Evolutionary conservation across 2,113 vertebrate species (phyloP).

Genomic region (Ranitomeya imitator): DNA sequence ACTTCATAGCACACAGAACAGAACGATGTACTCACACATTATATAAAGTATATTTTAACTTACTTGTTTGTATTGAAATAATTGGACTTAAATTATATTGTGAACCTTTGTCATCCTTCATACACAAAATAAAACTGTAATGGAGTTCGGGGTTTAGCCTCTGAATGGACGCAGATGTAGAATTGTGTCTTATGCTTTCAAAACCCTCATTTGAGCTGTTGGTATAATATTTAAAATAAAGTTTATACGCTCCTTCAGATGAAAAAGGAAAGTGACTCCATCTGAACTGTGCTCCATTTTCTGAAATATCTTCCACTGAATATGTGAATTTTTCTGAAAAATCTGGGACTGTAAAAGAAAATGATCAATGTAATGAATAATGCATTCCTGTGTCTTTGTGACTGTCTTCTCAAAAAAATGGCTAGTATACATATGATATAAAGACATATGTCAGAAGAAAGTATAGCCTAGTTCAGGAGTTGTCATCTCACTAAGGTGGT

Average conservation of each 20-base stretch:
- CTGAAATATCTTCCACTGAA: slow-evolving; percentile 70
- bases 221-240: slow-evolving; percentile 76
- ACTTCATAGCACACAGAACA: no score
- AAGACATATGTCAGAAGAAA: no score
- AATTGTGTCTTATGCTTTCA: slow-evolving; percentile 65
- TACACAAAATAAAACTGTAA: slow-evolving; percentile 78
- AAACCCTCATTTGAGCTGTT: slow-evolving; percentile 61
- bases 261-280: slow-evolving; percentile 71
- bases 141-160: slow-evolving; percentile 75
- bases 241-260: slow-evolving; percentile 66
- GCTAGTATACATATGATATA: no score
- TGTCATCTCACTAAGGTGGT: no score
- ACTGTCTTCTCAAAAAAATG: no score
- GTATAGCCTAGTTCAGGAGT: no score
- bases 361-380: not conserved
- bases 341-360: slow-evolving; percentile 62
- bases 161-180: slow-evolving; percentile 67
- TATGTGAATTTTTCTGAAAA: slow-evolving; percentile 66
- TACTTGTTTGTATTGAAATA: slow-evolving; percentile 76
- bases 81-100: slow-evolving; percentile 74
- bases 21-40: no score
- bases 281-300: slow-evolving; percentile 75
- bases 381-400: no score
- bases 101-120: slow-evolving; percentile 69
- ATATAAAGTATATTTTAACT: slow-evolving; percentile 64